Evolutionary conservation across 1,140 invertebrate species (phyloP).

Genomic region (Polyergus mexicanus): DNA sequence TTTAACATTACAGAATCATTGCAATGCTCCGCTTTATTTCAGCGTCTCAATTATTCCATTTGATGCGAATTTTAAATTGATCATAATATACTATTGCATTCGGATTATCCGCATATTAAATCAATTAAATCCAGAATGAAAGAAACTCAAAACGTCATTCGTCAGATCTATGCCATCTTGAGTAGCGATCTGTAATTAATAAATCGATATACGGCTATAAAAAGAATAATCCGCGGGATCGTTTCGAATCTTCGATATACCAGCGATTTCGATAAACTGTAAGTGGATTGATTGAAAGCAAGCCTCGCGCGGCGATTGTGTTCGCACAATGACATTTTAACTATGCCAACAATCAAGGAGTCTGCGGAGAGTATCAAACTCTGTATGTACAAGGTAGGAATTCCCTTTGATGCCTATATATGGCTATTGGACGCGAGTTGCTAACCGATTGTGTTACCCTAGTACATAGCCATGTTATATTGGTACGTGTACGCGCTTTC

Average conservation of each 20-base stretch:
- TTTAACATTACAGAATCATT: not conserved
- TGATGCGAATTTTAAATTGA: not conserved
- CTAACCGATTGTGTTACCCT: constrained; percentile 63
- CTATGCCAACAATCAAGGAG: constrained; percentile 66
- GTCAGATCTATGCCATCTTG: not conserved
- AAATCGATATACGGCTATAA: not conserved
- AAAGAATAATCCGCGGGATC: not conserved
- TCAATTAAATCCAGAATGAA: not conserved
- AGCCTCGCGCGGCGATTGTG: constrained; percentile 12
- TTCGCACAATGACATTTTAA: constrained; percentile 75
- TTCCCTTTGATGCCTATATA: constrained; percentile 69
- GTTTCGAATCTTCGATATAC: not conserved
- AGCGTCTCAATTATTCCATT: too few species aligned
- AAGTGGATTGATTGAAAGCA: constrained; percentile 48
- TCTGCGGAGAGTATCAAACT: constrained; percentile 52
- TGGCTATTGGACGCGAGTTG: constrained; percentile 53
- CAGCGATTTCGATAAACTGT: constrained; percentile 18
- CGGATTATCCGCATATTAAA: not conserved
- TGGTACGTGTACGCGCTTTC: not conserved
- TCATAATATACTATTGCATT: not conserved
- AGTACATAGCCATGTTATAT: constrained; percentile 5
- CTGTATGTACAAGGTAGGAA: constrained; percentile 59
- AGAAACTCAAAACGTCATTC: not conserved
- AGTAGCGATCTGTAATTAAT: not conserved
- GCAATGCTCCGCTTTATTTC: not conserved